Conservation (phyloP, 2,888 invertebrate species). For the Apoda limacodes region DNA sequence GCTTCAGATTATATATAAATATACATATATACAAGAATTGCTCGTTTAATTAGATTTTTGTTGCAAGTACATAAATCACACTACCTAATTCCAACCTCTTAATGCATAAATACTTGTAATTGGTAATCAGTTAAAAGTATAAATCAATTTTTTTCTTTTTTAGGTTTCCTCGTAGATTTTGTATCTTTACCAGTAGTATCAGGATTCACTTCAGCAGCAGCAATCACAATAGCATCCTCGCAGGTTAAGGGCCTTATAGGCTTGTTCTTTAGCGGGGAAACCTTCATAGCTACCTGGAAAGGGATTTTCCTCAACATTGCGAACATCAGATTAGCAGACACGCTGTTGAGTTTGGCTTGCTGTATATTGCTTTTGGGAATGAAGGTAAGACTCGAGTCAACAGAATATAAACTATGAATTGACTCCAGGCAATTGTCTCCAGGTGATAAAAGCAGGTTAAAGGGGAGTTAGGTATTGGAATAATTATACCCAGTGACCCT, state of each 20-base stretch:
- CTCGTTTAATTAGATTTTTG: too few species aligned
- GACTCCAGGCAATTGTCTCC: too few species aligned
- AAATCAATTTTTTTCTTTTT: slow-evolving; percentile 17
- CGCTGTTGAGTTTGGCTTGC: slow-evolving; percentile 72
- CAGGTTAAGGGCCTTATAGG: slow-evolving; percentile 79
- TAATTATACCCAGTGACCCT: too few species aligned
- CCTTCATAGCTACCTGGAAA: slow-evolving; percentile 71
- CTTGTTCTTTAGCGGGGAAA: slow-evolving; percentile 70
- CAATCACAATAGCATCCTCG: slow-evolving; percentile 79
- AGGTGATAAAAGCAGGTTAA: too few species aligned
- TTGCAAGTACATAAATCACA: too few species aligned
- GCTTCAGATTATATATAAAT: too few species aligned
- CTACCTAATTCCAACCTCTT: slow-evolving; percentile 3
- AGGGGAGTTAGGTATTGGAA: too few species aligned
- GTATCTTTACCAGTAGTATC: slow-evolving; percentile 80
- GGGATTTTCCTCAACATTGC: slow-evolving; percentile 65
- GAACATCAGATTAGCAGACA: slow-evolving; percentile 69
- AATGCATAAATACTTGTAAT: background rate
- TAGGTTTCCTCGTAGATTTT: slow-evolving; percentile 80
- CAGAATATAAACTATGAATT: too few species aligned
- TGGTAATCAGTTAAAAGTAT: background rate
- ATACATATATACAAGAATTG: too few species aligned
- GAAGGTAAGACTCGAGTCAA: too few species aligned
- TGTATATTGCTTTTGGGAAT: slow-evolving; percentile 70
- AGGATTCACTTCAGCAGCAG: slow-evolving; percentile 82